Conservation (phyloP, 2,888 invertebrate genomes). For the Meandrusa payeni region DNA sequence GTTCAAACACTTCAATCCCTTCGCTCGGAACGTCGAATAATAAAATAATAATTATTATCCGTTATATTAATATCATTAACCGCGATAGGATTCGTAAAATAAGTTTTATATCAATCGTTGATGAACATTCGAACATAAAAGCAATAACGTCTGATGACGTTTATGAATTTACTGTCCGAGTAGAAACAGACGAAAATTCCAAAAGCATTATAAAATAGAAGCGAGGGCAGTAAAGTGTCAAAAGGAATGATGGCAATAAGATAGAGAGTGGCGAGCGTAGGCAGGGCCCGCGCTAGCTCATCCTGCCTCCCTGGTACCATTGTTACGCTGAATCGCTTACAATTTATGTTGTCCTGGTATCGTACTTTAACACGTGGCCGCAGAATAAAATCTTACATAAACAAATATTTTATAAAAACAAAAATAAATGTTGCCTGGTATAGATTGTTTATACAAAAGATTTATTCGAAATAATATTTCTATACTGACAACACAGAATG, state of each 20-base stretch:
- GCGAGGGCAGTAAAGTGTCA: conserved; percentile 65
- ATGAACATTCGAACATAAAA: conserved; percentile 6
- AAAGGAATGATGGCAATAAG: conserved; percentile 68
- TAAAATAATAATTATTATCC: too few species aligned
- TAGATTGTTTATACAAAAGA: too few species aligned
- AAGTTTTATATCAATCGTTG: too few species aligned
- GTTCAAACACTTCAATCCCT: too few species aligned
- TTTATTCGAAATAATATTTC: too few species aligned
- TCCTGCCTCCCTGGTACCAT: conserved; percentile 52
- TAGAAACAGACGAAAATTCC: conserved; percentile 14
- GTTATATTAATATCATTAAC: too few species aligned
- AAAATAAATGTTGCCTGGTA: too few species aligned
- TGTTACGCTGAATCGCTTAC: conserved; percentile 55
- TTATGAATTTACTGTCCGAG: conserved; percentile 13
- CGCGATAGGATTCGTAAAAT: too few species aligned
- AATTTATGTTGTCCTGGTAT: conserved; percentile 56
- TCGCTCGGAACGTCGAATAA: too few species aligned
- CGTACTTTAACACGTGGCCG: conserved; percentile 24
- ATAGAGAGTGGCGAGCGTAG: conserved; percentile 56
- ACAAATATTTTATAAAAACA: too few species aligned
- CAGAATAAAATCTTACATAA: too few species aligned
- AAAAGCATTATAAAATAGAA: conserved; percentile 53
- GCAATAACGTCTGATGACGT: conserved; percentile 4
- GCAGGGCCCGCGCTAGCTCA: conserved; percentile 42
- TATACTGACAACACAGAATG: too few species aligned